phyloP scores from a whole-genome alignment of 2,113 vertebrate genomes.

The Paramisgurnus dabryanus region DNA sequence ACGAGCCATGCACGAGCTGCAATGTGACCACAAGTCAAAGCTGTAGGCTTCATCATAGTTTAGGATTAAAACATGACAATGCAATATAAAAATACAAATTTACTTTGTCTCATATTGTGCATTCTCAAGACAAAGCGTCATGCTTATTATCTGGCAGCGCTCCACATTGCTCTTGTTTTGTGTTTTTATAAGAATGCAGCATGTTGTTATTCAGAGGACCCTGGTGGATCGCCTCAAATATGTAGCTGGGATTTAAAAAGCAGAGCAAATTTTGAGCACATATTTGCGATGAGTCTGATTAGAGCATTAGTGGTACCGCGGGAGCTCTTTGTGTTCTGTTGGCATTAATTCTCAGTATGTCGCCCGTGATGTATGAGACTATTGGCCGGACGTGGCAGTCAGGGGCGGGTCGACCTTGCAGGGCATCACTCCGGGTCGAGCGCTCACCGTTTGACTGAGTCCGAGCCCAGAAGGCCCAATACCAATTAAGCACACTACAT shows the following conservation, averaged over 20 bases:
- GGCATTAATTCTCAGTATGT: slow-evolving; percentile 72
- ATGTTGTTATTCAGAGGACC: background rate
- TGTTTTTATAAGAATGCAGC: background rate
- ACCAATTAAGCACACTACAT: slow-evolving; percentile 60
- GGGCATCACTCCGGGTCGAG: slow-evolving; percentile 64
- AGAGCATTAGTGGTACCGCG: slow-evolving; percentile 49
- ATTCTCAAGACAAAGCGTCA: background rate
- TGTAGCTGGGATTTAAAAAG: background rate
- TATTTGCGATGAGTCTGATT: slow-evolving; percentile 47
- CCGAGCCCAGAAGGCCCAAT: slow-evolving; percentile 52
- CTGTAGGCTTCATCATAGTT: no score
- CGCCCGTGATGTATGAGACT: slow-evolving; percentile 71
- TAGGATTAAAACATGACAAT: background rate
- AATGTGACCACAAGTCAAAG: no score
- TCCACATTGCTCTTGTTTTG: background rate
- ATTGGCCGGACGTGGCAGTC: slow-evolving; percentile 62
- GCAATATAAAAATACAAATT: background rate
- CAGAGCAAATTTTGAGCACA: background rate
- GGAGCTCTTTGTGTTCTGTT: slow-evolving; percentile 59
- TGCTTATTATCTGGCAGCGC: background rate
- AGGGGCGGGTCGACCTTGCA: slow-evolving; percentile 71
- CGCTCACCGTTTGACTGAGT: slow-evolving; percentile 45
- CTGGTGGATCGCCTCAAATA: background rate
- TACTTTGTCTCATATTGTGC: background rate
- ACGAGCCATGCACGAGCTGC: no score